Evolutionary conservation across 1,140 invertebrate genomes (phyloP), one percentile per base, ranked within the genome.

Genomic region (Phortica variegata): DNA sequence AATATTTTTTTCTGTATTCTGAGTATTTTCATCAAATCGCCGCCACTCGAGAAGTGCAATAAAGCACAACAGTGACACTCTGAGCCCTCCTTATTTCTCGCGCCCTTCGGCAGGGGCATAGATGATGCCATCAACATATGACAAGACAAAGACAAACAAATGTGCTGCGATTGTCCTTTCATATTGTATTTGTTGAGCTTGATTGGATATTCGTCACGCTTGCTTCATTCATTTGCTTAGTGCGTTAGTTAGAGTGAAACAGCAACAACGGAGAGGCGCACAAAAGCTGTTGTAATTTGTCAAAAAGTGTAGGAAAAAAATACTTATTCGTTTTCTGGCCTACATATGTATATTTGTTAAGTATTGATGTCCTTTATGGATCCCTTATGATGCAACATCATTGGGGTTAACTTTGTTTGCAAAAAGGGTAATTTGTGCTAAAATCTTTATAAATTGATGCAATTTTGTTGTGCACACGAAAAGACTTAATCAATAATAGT

Each of bases 121-220:
- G n/a, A n/a, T n/a, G n/a, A n/a, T n/a, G n/a, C n/a, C n/a, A n/a
- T n/a, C n/a, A n/a, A n/a, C n/a, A n/a, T n/a, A n/a, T 18, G 19
- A 54, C 47, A 48, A 48, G 31, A 43, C 39, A 44, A 26, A 26
- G 40, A 49, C 56, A 56, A 12, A 39, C 18, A 53, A 45, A 46
- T 18, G 41, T 32, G 44, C 37, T 36, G 18, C 7, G 37, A 36
- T 16, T 16, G 40, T 44, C 47, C 38, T 51, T 45, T 52, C 38
- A 40, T 37, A 26, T 45, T 48, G 52, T 62, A 62, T 62, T 58
- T 60, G 54, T 68, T 56, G 49, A 55, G 52, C 54, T 54, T 68
- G 63, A 68, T 68, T 68, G 63, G 63, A 63, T 68, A 58, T 68
- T 63, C 54, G 63, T 68, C 63, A 68, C 63, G 63, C 63, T 63